Percentiles rank a stretch among this genome's conserved stretches.
phyloP scores from a whole-genome alignment of 2,113 vertebrate genomes.

The Silurus asotus region DNA sequence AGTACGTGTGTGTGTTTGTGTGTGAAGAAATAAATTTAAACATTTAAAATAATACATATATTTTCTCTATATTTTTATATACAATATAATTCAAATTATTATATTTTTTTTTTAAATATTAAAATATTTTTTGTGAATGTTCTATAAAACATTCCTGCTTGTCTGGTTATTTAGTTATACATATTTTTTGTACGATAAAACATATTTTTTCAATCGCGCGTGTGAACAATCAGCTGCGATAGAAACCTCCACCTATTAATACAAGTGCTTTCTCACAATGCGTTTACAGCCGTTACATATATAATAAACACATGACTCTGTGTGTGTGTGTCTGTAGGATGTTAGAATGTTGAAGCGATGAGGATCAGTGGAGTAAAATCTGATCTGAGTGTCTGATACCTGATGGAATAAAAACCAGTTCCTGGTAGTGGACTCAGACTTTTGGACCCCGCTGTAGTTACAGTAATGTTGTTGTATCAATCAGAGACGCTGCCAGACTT shows the following conservation, averaged over 20 bases:
- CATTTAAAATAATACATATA: no score
- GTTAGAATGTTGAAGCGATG: background rate
- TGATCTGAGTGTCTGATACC: conserved; percentile 13
- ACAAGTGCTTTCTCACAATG: background rate
- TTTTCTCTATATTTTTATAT: no score
- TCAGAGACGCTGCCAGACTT: conserved; percentile 25
- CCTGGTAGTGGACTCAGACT: conserved; percentile 15
- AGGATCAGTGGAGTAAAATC: conserved; percentile 19
- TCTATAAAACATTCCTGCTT: no score
- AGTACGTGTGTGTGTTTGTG: no score
- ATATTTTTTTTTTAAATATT: no score
- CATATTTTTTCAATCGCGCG: no score
- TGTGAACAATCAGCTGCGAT: background rate
- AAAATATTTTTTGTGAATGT: no score
- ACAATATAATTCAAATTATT: no score
- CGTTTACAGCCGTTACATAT: background rate
- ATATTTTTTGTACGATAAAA: no score
- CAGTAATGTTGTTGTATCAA: conserved; percentile 32
- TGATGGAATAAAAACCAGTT: conserved; percentile 26
- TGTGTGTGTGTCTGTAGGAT: conserved; percentile 7
- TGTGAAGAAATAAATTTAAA: no score
- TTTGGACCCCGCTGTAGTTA: conserved; percentile 19
- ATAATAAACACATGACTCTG: background rate
- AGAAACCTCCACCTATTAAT: background rate
- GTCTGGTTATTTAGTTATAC: no score